phyloP scores from a whole-genome alignment of 1,140 invertebrate species.

The Homarus americanus region DNA sequence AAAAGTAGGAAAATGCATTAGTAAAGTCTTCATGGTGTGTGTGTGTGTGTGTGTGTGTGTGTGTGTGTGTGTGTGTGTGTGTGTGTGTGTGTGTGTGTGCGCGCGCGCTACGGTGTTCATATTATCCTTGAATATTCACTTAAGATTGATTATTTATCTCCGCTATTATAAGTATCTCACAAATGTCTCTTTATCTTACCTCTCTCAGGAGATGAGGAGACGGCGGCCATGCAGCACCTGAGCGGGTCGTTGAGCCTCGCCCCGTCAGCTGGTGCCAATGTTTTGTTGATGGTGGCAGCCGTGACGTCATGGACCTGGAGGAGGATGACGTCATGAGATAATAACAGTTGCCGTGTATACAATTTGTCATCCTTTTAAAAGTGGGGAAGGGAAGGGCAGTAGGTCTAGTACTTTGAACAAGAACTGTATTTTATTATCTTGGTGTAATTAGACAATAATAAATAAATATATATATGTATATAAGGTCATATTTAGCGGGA shows the following conservation, averaged over 20 bases:
- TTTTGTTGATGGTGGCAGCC: not conserved
- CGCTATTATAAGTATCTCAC: too few species aligned
- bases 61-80: too few species aligned
- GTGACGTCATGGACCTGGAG: not conserved
- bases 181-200: too few species aligned
- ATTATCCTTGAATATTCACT: too few species aligned
- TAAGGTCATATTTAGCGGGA: not conserved
- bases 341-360: not conserved
- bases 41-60: too few species aligned
- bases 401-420: not conserved
- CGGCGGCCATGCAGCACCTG: not conserved
- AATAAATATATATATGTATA: not conserved
- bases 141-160: too few species aligned
- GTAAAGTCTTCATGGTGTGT: too few species aligned
- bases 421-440: not conserved
- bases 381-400: not conserved
- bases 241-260: not conserved
- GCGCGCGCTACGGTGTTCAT: too few species aligned
- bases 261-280: not conserved
- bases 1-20: too few species aligned
- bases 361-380: too few species aligned
- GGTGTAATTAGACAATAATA: not conserved
- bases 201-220: not conserved
- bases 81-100: too few species aligned
- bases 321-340: not conserved